A percentile compares a stretch with the other conserved stretches of the same genome.
Conservation (phyloP, 2,888 invertebrate species). For the Campaea margaritaria region DNA sequence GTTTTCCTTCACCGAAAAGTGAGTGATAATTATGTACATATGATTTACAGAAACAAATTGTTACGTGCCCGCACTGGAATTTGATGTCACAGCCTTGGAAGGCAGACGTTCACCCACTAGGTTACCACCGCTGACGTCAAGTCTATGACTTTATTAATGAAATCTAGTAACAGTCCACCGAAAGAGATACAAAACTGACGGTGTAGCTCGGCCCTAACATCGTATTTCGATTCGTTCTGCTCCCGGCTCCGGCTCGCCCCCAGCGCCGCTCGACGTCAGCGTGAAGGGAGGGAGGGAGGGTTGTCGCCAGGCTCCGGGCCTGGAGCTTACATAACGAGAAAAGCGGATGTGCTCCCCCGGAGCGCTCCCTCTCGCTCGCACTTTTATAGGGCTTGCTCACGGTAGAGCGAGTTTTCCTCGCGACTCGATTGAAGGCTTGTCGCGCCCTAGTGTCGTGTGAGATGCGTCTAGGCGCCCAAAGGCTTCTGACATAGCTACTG, state of each 20-base stretch:
- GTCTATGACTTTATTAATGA: too few species aligned
- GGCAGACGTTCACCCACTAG: too few species aligned
- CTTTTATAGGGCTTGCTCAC: conserved; percentile 51
- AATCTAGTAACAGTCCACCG: not conserved
- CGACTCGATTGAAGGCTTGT: conserved; percentile 29
- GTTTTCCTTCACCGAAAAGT: too few species aligned
- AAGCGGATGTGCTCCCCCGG: conserved; percentile 77
- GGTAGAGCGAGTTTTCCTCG: conserved; percentile 48
- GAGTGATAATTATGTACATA: too few species aligned
- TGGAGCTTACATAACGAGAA: conserved; percentile 83
- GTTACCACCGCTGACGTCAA: too few species aligned
- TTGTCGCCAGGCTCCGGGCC: conserved; percentile 78
- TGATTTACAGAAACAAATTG: too few species aligned
- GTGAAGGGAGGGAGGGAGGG: conserved; percentile 31
- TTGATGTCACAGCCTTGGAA: too few species aligned
- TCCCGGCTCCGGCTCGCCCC: conserved; percentile 37
- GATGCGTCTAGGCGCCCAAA: too few species aligned
- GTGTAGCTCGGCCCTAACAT: conserved; percentile 33
- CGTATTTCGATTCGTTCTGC: conserved; percentile 37
- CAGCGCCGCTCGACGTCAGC: conserved; percentile 33
- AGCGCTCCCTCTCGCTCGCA: conserved; percentile 69
- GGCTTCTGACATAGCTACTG: too few species aligned
- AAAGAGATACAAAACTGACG: conserved; percentile 21
- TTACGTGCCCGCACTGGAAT: too few species aligned
- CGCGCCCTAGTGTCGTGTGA: too few species aligned